Evolutionary conservation across 2,113 vertebrate genomes (phyloP).

Genomic region (Toxotes chatareus): DNA sequence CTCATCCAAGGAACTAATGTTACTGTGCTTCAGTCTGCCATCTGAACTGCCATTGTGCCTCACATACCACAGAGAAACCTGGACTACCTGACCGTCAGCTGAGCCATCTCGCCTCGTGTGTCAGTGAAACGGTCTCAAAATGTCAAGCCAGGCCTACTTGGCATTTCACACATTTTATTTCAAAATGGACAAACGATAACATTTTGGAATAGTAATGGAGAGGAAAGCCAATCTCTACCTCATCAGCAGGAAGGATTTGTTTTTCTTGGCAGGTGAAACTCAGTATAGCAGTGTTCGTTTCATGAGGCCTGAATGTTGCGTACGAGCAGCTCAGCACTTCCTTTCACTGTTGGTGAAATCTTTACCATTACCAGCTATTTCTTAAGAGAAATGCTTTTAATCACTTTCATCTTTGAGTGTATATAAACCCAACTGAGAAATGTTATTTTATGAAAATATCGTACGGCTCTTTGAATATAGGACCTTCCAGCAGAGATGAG

Average conservation of each 20-base stretch:
- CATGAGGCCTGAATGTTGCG: constrained; percentile 39
- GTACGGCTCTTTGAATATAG: constrained; percentile 4
- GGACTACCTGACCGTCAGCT: neutral
- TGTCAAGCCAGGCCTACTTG: neutral
- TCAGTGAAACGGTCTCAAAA: neutral
- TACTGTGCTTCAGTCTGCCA: constrained; percentile 71
- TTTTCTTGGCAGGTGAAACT: constrained; percentile 13
- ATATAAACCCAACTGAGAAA: constrained; percentile 27
- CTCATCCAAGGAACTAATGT: constrained; percentile 91
- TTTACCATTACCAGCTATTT: constrained; percentile 22
- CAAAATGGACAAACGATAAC: constrained; percentile 1
- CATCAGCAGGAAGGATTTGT: constrained; percentile 40
- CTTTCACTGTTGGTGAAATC: constrained; percentile 42
- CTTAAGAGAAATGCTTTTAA: constrained; percentile 13
- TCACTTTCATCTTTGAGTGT: constrained; percentile 40
- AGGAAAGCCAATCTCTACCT: constrained; percentile 60
- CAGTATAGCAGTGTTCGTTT: constrained; percentile 36
- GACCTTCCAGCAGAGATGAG: neutral
- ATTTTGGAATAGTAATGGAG: neutral
- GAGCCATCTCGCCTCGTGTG: neutral
- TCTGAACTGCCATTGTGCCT: constrained; percentile 51
- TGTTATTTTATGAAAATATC: constrained; percentile 1
- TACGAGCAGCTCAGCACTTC: constrained; percentile 7
- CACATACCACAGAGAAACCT: neutral
- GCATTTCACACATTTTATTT: neutral